Base-by-base conservation (phyloP, 2,888 invertebrate species). In the Acrocyrtus sp. region DNA sequence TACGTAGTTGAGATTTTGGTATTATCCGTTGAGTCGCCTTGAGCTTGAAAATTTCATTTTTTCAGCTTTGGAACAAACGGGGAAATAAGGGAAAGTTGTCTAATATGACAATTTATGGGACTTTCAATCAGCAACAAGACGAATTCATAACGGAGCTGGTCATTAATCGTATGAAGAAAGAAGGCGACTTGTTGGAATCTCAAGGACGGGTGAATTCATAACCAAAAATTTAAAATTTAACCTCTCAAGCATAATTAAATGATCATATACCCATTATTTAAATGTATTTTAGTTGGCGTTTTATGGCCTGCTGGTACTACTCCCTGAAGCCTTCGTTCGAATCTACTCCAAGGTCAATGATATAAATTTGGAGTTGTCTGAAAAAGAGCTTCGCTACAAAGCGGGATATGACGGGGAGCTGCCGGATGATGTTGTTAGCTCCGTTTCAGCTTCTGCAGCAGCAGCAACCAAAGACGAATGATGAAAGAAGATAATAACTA, bases 241-340 rank as follows among this genome's bases (percentile, higher is more conserved):
- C n/a, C n/a, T n/a, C n/a, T n/a, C n/a, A n/a, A n/a, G n/a, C n/a
- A n/a, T n/a, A n/a, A n/a, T n/a, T n/a, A n/a, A n/a, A n/a, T n/a
- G n/a, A n/a, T n/a, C n/a, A n/a, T n/a, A n/a, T n/a, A n/a, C n/a
- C n/a, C n/a, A n/a, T n/a, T n/a, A n/a, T n/a, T n/a, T n/a, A n/a
- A n/a, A n/a, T n/a, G n/a, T n/a, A n/a, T n/a, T n/a, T 4, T 50
- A 61, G 57, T 6, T 48, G 17, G 19, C 57, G 15, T 24, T 48
- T 17, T 66, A 66, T 39, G 27, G 48, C 19, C 24, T 34, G n/a
- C n/a, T 21, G 29, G 66, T 66, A 1, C 19, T 66, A 27, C 24
- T 57, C 12, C 66, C 66, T 15, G 66, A 66, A 34, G 48, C 66
- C 15, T 24, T 66, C 0, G 57, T 57, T 27, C 56, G 57, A 26